Percentiles rank a stretch among this genome's conserved stretches.
Evolutionary conservation across 2,113 vertebrate genomes (phyloP).

Genomic region (Nothoprocta pentlandii): DNA sequence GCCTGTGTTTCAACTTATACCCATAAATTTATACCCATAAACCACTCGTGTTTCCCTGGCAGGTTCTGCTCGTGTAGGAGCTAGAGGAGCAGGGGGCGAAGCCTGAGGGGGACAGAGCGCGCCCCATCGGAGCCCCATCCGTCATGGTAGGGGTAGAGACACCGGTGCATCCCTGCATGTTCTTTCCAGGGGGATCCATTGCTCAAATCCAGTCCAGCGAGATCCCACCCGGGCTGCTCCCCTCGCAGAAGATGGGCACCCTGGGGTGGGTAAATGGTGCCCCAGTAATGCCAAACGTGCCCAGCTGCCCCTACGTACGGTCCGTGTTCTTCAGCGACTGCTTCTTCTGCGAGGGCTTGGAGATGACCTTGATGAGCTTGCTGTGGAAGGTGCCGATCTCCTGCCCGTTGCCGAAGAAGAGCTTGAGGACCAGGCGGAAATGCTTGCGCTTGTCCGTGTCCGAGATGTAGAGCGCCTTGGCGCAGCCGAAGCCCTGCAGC

Average conservation of each 20-base stretch:
- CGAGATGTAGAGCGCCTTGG: conserved; percentile 94
- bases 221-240: not conserved
- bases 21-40: too few relatives aligned
- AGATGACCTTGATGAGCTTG: conserved; percentile 95
- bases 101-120: not conserved
- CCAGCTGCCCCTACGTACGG: conserved; percentile 77
- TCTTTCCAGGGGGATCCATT: not conserved
- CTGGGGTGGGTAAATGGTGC: too few relatives aligned
- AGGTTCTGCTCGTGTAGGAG: not conserved
- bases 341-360: conserved; percentile 97
- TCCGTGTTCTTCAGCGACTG: conserved; percentile 97
- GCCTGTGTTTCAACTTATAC: too few relatives aligned
- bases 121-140: accelerated
- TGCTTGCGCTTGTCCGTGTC: conserved; percentile 96
- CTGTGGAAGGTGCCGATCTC: conserved; percentile 94
- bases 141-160: accelerated
- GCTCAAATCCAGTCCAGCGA: not conserved
- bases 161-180: not conserved
- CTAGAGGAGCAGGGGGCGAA: not conserved
- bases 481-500: conserved; percentile 87
- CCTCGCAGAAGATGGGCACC: too few relatives aligned
- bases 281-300: too few relatives aligned
- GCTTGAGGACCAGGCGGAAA: conserved; percentile 88
- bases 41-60: not conserved
- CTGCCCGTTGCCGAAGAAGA: conserved; percentile 87